Base-by-base conservation (phyloP, 2,797 vertebrate genomes). In the Eutrigla gurnardus region DNA sequence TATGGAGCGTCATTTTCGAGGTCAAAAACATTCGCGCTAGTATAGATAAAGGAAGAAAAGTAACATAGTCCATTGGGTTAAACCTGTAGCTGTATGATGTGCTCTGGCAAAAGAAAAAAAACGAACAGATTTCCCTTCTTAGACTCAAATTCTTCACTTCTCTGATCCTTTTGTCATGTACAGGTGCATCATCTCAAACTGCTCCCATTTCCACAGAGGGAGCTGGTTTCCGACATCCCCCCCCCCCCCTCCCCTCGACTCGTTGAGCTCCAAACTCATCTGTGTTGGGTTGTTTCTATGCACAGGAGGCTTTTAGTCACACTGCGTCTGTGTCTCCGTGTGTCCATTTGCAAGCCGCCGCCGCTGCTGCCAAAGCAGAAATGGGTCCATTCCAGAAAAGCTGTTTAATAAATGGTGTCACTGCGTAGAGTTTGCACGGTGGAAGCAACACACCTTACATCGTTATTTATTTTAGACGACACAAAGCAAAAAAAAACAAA, bases 1-100 rank as follows among this genome's bases (percentile, higher is more conserved):
- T 91, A 93, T 94, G 94, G 96, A 94, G 69, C 92, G 90, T 94
- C 77, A 78, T 80, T 80, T 75, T 66, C 32, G 40, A 84, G 73
- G 82, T 86, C 49, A 70, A 79, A 89, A 88, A 93, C 90, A 91
- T 92, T 94, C 87, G 77, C 66, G 74, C 80, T 70, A 70, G 86
- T 82, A 80, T 35, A 85, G 54, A 83, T 88, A 76, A 61, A 86
- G 78, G 70, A 82, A 86, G 78, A 87, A 80, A 95, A 89, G 37
- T 62, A 74, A 79, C 25, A 72, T 39, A 53, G 86, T 89, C 88
- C 84, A 65, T 82, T 80, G 88, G 78, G 71, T 88, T 63, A 66
- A 86, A 86, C 75, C 79, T 85, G 83, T 86, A 82, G 86, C 71
- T 79, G 82, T 89, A 77, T 88, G 84, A 81, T 89, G 86, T 71